Evolutionary conservation across 2,113 vertebrate genomes (phyloP).

Genomic region (Lanius collurio): DNA sequence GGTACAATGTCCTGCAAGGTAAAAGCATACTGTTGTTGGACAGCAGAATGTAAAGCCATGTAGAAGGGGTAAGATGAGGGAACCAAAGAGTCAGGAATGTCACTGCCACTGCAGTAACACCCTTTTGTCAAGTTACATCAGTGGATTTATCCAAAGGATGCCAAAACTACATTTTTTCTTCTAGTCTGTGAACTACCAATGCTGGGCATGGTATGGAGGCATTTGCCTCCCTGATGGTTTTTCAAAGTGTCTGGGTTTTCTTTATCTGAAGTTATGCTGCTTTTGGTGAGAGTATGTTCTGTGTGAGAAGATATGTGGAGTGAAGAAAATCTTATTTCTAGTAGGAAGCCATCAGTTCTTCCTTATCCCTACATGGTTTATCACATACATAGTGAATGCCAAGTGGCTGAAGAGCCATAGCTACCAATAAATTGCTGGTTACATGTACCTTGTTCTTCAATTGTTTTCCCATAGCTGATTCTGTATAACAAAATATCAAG

Average conservation of each 20-base stretch:
- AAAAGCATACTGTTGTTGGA: constrained; percentile 6
- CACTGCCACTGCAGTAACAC: not conserved
- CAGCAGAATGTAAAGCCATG: not conserved
- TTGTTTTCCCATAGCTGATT: not conserved
- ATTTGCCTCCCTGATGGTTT: not conserved
- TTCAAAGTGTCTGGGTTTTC: not conserved
- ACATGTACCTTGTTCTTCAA: not conserved
- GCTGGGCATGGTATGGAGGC: not conserved
- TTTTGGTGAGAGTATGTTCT: not conserved
- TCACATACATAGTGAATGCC: not conserved
- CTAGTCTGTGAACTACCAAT: not conserved
- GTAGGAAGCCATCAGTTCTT: not conserved
- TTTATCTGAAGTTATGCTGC: not conserved
- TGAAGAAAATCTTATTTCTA: not conserved
- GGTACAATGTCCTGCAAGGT: not conserved
- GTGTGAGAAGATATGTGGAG: not conserved
- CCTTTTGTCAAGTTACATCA: not conserved
- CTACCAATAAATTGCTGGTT: not conserved
- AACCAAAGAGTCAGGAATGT: not conserved
- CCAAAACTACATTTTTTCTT: not conserved
- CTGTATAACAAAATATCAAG: not conserved
- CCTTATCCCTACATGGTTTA: not conserved
- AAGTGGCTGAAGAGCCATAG: not conserved
- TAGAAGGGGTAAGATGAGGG: not conserved
- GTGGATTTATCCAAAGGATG: not conserved